Base-by-base conservation (phyloP, 30 jellyfish, hydroid and myxozoan species). In the Phacellophora camtschatica region DNA sequence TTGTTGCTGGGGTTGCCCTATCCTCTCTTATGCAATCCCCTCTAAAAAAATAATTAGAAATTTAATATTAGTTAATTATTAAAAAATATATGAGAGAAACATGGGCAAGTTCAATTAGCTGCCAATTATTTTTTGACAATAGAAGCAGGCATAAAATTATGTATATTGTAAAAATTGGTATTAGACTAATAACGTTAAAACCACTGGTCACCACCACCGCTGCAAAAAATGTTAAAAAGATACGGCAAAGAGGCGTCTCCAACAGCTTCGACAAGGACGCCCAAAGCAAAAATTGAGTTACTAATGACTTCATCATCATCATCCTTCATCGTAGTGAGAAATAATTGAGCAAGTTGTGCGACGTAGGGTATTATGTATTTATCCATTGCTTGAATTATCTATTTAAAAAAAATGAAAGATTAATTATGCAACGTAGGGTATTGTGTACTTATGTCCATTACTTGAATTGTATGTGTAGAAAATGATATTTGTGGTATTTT, bases 371-470 rank as follows among this genome's bases (percentile, higher is more conserved):
- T 2, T 2, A 73, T 48, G 23, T 82, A 57, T 27, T 39, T 2
- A 22, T 69, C 97, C 97, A 88, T 79, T 5, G 95, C 97, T 80
- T 88, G 97, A 46, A 88, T 79, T 18, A 88, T 67, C 97, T 88
- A n/a, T n/a, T n/a, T n/a, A n/a, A n/a, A 88, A 48, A 59, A 88
- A 81, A 67, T 82, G 62, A 10, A 74, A 85, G 30, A 69, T 59
- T 27, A 88, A 51, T 57, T 89, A 81, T 20, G 74, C 85, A 18
- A 81, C 74, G 87, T 36, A 88, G 23, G 67, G 80, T 5, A 78
- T 2, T 2, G 65, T 48, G 23, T 82, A 57, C 32, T 39, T 2
- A 22, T n/a, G n/a, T n/a, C n/a, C n/a, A n/a, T n/a, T n/a, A n/a
- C n/a, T n/a, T n/a, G n/a, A n/a, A n/a, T n/a, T n/a, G n/a, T n/a